Conservation (phyloP, 2,113 vertebrate genomes). For the Salvelinus namaycush region DNA sequence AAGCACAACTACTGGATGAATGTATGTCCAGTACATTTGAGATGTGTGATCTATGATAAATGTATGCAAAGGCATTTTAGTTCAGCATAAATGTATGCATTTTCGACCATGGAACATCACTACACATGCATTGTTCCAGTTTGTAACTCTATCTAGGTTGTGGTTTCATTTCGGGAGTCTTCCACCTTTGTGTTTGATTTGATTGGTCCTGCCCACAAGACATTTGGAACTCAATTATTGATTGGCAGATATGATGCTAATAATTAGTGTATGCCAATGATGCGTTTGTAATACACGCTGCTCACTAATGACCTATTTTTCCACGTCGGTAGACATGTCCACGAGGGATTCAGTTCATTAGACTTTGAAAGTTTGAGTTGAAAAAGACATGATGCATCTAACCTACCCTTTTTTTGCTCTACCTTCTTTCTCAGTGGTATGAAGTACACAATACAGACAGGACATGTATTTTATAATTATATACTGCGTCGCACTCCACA, state of each 20-base stretch:
- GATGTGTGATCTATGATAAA: no score
- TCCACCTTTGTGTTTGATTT: neutral
- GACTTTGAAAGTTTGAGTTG: neutral
- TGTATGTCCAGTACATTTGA: no score
- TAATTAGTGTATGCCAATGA: neutral
- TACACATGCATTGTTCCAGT: no score
- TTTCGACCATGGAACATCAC: no score
- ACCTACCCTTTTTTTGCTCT: neutral
- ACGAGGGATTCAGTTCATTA: neutral
- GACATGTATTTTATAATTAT: neutral
- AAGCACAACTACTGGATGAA: neutral
- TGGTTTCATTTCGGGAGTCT: neutral
- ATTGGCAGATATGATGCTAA: slow-evolving; percentile 1
- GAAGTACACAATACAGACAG: no score
- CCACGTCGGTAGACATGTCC: neutral
- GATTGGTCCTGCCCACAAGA: neutral
- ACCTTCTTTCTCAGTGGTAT: neutral
- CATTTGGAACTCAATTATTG: neutral
- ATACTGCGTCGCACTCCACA: no score
- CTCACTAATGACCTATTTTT: slow-evolving; percentile 1
- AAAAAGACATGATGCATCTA: neutral
- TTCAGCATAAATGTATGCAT: no score
- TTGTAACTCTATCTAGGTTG: neutral
- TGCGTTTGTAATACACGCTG: slow-evolving; percentile 7
- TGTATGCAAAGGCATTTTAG: no score